Conservation (phyloP, 2,888 invertebrate species). For the Orchesella flavescens region DNA sequence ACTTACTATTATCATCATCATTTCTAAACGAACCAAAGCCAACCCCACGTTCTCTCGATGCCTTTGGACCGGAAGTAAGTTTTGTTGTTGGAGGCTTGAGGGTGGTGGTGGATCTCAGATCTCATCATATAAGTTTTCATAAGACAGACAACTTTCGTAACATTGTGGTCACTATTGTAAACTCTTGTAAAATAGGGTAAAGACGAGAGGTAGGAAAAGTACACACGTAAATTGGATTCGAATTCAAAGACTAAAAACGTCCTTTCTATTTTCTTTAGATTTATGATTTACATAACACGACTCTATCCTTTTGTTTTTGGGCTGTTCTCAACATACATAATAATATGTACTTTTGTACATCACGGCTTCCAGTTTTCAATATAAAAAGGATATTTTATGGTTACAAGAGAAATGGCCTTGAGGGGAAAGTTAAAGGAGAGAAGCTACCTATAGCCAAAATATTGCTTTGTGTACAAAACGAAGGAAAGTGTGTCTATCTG, state of each 20-base stretch:
- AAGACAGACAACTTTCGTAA: neutral
- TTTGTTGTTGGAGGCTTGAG: slow-evolving; percentile 25
- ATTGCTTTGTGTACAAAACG: neutral
- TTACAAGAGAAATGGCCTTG: neutral
- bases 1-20: too few relatives aligned
- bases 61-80: slow-evolving; percentile 41
- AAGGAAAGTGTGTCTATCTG: slow-evolving; percentile 8
- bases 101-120: neutral
- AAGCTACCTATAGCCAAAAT: neutral
- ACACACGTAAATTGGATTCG: too few relatives aligned
- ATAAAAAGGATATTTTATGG: too few relatives aligned
- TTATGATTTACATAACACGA: too few relatives aligned
- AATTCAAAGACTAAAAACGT: too few relatives aligned
- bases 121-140: slow-evolving; percentile 37
- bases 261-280: too few relatives aligned
- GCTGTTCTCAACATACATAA: neutral
- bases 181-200: neutral
- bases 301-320: too few relatives aligned
- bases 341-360: neutral
- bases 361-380: too few relatives aligned
- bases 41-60: too few relatives aligned
- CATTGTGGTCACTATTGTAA: slow-evolving; percentile 5
- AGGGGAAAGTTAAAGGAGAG: neutral
- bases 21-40: too few relatives aligned
- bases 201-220: too few relatives aligned